A percentile compares a stretch with the other conserved stretches of the same genome.
phyloP scores from a whole-genome alignment of 2,797 vertebrate species.

The Scomberomorus guttatus region DNA sequence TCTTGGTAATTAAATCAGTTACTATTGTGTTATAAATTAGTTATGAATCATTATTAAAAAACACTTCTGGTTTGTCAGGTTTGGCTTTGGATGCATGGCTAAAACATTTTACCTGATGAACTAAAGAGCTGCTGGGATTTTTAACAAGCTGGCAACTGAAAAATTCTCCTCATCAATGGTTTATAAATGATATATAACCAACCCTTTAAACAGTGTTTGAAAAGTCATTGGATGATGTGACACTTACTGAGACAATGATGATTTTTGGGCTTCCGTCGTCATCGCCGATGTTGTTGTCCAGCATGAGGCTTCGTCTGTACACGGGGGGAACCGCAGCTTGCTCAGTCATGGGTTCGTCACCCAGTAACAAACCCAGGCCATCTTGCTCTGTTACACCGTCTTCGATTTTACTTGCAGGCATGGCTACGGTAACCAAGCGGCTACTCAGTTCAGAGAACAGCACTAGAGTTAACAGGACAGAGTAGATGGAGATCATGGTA shows the following conservation, averaged over 20 bases:
- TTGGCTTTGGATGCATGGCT: too few relatives aligned
- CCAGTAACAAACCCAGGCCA: slow-evolving; percentile 70
- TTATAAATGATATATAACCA: not conserved
- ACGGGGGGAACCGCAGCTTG: slow-evolving; percentile 52
- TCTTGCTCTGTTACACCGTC: slow-evolving; percentile 80
- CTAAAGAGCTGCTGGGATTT: too few relatives aligned
- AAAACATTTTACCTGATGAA: too few relatives aligned
- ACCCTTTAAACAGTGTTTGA: not conserved
- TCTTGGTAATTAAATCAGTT: too few relatives aligned
- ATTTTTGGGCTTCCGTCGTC: slow-evolving; percentile 82
- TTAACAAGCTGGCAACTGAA: too few relatives aligned
- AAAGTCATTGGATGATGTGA: not conserved
- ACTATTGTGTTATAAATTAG: too few relatives aligned
- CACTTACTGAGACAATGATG: slow-evolving; percentile 80
- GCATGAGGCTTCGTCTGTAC: slow-evolving; percentile 77
- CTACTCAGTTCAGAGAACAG: slow-evolving; percentile 88
- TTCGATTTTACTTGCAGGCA: slow-evolving; percentile 82
- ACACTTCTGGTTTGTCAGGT: too few relatives aligned
- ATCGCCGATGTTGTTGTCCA: slow-evolving; percentile 78
- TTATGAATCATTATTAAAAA: too few relatives aligned
- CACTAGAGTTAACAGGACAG: slow-evolving; percentile 84
- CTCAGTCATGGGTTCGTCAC: slow-evolving; percentile 72
- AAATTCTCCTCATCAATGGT: too few relatives aligned
- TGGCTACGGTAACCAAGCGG: slow-evolving; percentile 79
- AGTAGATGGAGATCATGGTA: slow-evolving; percentile 83